These are phyloP conservation scores for Eristalis pertinax DNA, from an alignment of 2,888 invertebrate species.

Conservation along the genomic window DNA sequence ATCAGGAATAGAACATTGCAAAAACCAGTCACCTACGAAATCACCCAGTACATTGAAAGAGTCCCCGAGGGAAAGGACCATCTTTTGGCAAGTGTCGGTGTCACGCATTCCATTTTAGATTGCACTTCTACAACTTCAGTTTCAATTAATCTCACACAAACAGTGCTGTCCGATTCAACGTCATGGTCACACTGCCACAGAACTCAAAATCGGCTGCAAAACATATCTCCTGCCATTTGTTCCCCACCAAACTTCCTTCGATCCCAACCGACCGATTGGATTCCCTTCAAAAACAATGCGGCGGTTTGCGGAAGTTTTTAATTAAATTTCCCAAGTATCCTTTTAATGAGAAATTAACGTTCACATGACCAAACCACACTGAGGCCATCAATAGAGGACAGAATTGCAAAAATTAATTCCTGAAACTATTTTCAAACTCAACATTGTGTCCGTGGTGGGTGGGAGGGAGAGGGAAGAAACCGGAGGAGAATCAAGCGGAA, in stretches of 20 bases:
- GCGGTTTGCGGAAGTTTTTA: slow-evolving; percentile 45
- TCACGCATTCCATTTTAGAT: too few species aligned
- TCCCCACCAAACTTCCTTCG: not conserved
- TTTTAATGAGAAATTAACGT: slow-evolving; percentile 22
- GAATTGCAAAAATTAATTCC: not conserved
- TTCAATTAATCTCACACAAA: too few species aligned
- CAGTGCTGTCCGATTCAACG: not conserved
- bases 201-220: not conserved
- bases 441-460: not conserved
- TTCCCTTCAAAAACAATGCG: slow-evolving; percentile 8
- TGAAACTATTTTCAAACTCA: not conserved
- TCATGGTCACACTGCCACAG: too few species aligned
- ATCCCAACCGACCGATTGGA: not conserved
- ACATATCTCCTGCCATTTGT: not conserved
- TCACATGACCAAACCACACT: slow-evolving; percentile 8
- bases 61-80: too few species aligned
- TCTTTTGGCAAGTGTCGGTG: too few species aligned
- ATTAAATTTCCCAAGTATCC: slow-evolving; percentile 42
- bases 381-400: not conserved
- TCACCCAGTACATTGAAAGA: too few species aligned
- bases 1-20: too few species aligned
- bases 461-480: too few species aligned
- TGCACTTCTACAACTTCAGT: too few species aligned
- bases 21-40: too few species aligned
- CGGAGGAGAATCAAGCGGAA: not conserved